Evolutionary conservation across 2,888 invertebrate species (phyloP).

Genomic region (Chouioia cunea): DNA sequence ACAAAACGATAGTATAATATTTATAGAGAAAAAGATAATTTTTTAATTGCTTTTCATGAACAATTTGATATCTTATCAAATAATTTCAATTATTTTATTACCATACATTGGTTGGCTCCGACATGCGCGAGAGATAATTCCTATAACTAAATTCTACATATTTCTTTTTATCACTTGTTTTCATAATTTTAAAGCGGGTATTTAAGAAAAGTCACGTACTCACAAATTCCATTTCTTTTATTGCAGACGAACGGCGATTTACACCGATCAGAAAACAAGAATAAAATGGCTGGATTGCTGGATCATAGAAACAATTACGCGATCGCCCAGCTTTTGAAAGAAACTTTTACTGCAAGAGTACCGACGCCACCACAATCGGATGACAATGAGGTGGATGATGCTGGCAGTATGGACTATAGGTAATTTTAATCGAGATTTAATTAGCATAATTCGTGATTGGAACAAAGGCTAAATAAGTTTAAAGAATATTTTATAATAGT

Average conservation of each 20-base stretch:
- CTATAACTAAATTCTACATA: no score
- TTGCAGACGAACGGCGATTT: constrained; percentile 40
- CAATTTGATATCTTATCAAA: background rate
- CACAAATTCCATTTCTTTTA: constrained; percentile 7
- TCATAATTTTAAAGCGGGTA: background rate
- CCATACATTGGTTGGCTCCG: no score
- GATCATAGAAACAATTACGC: constrained; percentile 24
- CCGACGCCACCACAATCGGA: constrained; percentile 43
- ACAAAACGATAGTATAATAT: no score
- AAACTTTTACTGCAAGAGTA: constrained; percentile 33
- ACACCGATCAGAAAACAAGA: constrained; percentile 23
- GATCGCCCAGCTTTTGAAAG: constrained; percentile 28
- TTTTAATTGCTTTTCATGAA: no score
- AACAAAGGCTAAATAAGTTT: no score
- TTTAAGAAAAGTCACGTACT: constrained; percentile 1
- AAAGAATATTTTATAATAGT: no score
- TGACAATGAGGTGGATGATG: constrained; percentile 61
- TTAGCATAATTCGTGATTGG: no score
- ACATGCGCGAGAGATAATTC: no score
- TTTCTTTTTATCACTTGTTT: no score
- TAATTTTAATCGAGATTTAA: constrained; percentile 13
- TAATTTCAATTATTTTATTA: no score
- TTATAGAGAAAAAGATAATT: no score
- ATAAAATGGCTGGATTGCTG: constrained; percentile 47
- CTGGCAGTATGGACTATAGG: constrained; percentile 61